Evolutionary conservation across 2,797 vertebrate species (phyloP).

Genomic region (Syngnathus acus): DNA sequence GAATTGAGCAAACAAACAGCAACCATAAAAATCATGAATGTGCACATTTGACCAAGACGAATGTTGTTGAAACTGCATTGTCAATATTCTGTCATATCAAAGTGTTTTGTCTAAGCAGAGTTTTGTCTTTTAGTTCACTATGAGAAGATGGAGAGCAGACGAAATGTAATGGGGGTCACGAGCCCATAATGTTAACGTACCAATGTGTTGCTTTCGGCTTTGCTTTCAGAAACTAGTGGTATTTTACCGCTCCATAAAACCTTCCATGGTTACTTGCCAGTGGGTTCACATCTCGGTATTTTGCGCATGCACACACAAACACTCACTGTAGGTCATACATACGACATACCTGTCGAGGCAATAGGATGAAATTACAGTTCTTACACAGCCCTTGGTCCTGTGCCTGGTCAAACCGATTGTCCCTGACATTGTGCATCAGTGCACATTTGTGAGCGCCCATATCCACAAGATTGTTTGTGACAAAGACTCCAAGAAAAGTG

Average conservation of each 20-base stretch:
- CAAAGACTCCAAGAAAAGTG: conserved; percentile 20
- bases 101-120: not conserved
- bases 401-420: conserved; percentile 60
- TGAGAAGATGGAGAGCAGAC: not conserved
- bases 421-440: conserved; percentile 46
- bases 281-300: conserved; percentile 17
- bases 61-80: not conserved
- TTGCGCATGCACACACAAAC: conserved; percentile 15
- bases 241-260: conserved; percentile 32
- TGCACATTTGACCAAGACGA: not conserved
- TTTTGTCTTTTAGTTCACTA: not conserved
- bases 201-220: conserved; percentile 17
- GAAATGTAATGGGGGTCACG: not conserved
- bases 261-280: conserved; percentile 9
- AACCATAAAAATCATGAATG: not conserved
- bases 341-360: conserved; percentile 45
- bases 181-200: conserved; percentile 8
- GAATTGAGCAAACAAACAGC: not conserved
- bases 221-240: conserved; percentile 1
- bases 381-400: conserved; percentile 50
- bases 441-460: conserved; percentile 23
- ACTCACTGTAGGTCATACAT: conserved; percentile 46
- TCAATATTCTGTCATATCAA: not conserved
- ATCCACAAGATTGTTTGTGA: conserved; percentile 10
- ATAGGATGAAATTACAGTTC: conserved; percentile 54